Evolutionary conservation across 2,797 vertebrate species (phyloP), one percentile per base, ranked within the genome.

Genomic region (Xiphophorus birchmanni): DNA sequence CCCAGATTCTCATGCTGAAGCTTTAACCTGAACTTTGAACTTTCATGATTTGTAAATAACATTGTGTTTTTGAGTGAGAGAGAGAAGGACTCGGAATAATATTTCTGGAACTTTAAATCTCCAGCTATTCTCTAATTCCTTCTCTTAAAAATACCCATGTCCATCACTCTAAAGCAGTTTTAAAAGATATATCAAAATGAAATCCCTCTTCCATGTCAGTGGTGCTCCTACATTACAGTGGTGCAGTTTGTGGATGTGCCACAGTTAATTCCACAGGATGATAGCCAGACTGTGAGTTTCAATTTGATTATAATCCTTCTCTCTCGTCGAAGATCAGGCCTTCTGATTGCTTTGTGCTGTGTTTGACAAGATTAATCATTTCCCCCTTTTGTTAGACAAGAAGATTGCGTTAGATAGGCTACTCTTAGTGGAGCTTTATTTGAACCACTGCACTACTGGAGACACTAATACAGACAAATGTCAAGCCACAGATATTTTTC

Each of bases 221-320:
- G n/a, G 73, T 82, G 63, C 86, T 82, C 72, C 82, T 80, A 85
- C 54, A 82, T 85, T 81, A 78, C 73, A 47, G 69, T 84, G 37
- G 58, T 84, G 63, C 60, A 74, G 80, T 87, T 78, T 84, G 80
- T 80, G 82, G 78, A 78, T 84, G 60, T 86, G 86, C 87, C 90
- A 84, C 48, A 85, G 82, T 88, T 90, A 92, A 91, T 92, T 88
- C 87, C 73, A 74, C 56, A 7, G 84, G 90, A 93, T 92, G 89
- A 93, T 92, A 86, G 86, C 89, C 90, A 92, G 92, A 88, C 86
- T 83, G 83, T 12, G 81, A 90, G 84, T 88, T 85, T 92, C 78
- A 89, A 84, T 94, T 93, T 93, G 89, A 94, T 95, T 94, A 92
- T 92, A 94, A 94, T 94, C 93, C 92, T 90, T 92, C 82, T 93